Base-by-base conservation (phyloP, 2,888 invertebrate genomes). In the Netelia virgata region DNA sequence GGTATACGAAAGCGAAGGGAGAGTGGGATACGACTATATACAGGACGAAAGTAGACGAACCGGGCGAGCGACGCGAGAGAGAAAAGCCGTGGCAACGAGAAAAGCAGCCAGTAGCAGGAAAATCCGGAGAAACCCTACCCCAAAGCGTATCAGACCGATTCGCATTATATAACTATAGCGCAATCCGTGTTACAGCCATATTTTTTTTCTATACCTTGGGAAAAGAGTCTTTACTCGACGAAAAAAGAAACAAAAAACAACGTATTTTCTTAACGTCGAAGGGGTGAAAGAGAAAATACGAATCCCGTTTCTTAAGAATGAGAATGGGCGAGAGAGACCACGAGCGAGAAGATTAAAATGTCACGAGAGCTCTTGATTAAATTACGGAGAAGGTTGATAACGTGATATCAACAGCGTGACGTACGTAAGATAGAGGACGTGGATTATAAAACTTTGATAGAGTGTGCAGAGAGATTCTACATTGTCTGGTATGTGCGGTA, bases 41-140 rank as follows among this genome's bases (percentile, higher is more conserved):
- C 23, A 68, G 47, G 66, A 68, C 43, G 57, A 57, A 59, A 64
- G 76, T 47, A 68, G 57, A 59, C 47, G 59, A 75, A 59, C 55
- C 75, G 79, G 66, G 73, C 36, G 73, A 83, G 70, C 69, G 64
- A 76, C 53, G 70, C 66, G 75, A 66, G 83, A 63, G 69, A 80
- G 47, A 59, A 57, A 76, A 83, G 61, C 76, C 83, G 80, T 68
- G 59, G 80, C 61, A 73, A 68, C 76, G 68, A 50, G 75, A 70
- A 80, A 74, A 69, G 55, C 28, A 74, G 55, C 64, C 53, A 50
- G 74, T 63, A 57, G 23, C 69, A 69, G 66, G 47, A 47, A 70
- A 70, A 64, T 59, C 83, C 75, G 76, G 79, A 36, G 79, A 66
- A 72, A 76, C 50, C 66, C 57, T 41, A 68, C 57, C 11, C 59